Conservation (phyloP, 2,888 invertebrate genomes). For the Watsonalla cultraria region DNA sequence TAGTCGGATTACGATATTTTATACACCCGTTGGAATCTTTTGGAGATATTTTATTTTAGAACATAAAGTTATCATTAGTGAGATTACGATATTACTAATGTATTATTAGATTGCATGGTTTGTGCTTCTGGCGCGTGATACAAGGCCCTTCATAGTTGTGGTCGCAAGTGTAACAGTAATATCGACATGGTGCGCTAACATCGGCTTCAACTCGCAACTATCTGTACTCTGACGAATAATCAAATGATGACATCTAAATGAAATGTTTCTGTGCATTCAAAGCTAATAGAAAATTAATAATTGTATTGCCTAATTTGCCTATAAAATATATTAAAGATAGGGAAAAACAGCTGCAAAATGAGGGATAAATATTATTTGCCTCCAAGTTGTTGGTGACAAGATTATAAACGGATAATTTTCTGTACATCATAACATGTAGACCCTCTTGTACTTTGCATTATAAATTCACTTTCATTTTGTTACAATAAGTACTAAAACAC, state of each 20-base stretch:
- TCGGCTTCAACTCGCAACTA: too few species aligned
- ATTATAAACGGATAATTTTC: background rate
- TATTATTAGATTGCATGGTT: background rate
- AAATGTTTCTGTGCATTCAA: too few species aligned
- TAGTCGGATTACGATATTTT: slow-evolving; percentile 51
- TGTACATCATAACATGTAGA: background rate
- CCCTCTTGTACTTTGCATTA: slow-evolving; percentile 36
- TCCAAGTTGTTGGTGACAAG: background rate
- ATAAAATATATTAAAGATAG: background rate
- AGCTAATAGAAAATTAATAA: too few species aligned
- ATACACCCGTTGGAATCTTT: slow-evolving; percentile 52
- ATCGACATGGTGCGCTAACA: too few species aligned
- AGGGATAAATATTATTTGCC: background rate
- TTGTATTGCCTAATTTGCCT: too few species aligned
- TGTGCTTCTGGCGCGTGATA: background rate
- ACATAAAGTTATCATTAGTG: slow-evolving; percentile 58
- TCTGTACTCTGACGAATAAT: too few species aligned
- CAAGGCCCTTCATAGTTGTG: background rate
- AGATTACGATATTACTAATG: slow-evolving; percentile 41
- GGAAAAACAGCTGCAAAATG: background rate
- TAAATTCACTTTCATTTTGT: slow-evolving; percentile 26
- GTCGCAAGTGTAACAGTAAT: background rate
- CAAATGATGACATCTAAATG: too few species aligned
- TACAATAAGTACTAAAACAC: slow-evolving; percentile 31
- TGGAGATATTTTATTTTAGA: slow-evolving; percentile 28